Evolutionary conservation across 92 coral and sea anemone genomes (phyloP), one percentile per base, ranked within the genome.

Genomic region (Palythoa grandis): DNA sequence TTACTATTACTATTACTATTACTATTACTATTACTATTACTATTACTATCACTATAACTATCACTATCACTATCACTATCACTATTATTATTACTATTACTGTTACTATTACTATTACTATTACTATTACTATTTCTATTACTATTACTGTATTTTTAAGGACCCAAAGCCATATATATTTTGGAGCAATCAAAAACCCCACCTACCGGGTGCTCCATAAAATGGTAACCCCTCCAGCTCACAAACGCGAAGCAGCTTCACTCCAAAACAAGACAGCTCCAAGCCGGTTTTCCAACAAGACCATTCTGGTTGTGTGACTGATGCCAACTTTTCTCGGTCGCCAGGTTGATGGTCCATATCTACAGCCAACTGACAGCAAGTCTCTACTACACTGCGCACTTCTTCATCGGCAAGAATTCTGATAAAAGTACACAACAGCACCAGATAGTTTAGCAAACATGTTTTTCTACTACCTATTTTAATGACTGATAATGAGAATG

Each of bases 211-310:
- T 14, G 98, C 95, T 2, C 99, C 99, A 77, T 93, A 96, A 90
- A 95, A 96, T 22, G 99, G 94, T 48, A 86, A 85, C 16, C 95
- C 96, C 58, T 93, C 93, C 70, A 96, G 85, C 50, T 96, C 98
- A 80, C 98, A 93, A 58, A 96, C 90, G 24, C 99, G 90, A 66
- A 96, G 89, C 86, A 96, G 87, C 88, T 96, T 96, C 38, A 96
- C 97, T 15, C 99, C 99, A 87, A 90, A 96, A 87, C 99, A 96
- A 14, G 99, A 90, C 77, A 96, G 58, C 87, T 96, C 99, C 56
- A 96, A 88, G 24, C 99, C 99, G 85, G 98, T 92, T 95, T 96
- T 96, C 99, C 99, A 96, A 88, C 99, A 96, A 19, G 99, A 95
- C 99, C 98, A 96, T 90, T 96, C 99, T 17, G 95, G 98, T 74